A percentile compares a stretch with the other conserved stretches of the same genome.
Conservation (phyloP, 2,113 vertebrate genomes). For the Ceyx melanurus region DNA sequence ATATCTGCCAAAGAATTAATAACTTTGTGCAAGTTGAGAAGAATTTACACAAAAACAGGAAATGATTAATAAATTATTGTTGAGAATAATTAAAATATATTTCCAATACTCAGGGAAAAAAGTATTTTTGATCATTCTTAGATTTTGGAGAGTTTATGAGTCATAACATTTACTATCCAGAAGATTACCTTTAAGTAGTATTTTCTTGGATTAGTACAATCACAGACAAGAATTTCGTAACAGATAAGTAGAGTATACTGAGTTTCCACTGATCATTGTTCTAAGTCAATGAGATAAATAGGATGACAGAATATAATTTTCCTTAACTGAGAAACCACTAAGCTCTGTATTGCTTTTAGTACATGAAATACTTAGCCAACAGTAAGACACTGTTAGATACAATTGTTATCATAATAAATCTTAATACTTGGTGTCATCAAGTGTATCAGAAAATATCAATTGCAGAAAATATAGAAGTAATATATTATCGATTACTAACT, state of each 20-base stretch:
- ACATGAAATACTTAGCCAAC: not conserved
- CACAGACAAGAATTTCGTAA: not conserved
- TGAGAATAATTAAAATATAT: not conserved
- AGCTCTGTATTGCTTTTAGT: not conserved
- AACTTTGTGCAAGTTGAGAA: not conserved
- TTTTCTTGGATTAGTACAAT: not conserved
- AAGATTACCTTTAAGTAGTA: not conserved
- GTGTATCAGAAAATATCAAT: not conserved
- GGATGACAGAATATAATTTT: not conserved
- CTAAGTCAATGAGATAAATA: not conserved
- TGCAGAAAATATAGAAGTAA: not conserved
- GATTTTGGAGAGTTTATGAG: not conserved
- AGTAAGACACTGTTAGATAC: not conserved
- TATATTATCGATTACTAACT: not conserved
- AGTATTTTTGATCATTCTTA: not conserved
- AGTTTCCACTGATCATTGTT: not conserved
- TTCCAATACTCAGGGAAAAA: not conserved
- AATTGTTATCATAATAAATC: not conserved
- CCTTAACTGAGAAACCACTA: not conserved
- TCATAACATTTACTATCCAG: not conserved
- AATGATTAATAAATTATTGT: conserved; percentile 15
- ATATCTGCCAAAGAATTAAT: conserved; percentile 44
- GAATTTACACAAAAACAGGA: not conserved
- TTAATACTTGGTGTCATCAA: not conserved
- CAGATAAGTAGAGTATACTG: not conserved